Percentiles rank a stretch among this genome's conserved stretches.
These are phyloP conservation scores for Scleropages formosus DNA, from an alignment of 2,797 vertebrate genomes.

Conservation along the genomic window DNA sequence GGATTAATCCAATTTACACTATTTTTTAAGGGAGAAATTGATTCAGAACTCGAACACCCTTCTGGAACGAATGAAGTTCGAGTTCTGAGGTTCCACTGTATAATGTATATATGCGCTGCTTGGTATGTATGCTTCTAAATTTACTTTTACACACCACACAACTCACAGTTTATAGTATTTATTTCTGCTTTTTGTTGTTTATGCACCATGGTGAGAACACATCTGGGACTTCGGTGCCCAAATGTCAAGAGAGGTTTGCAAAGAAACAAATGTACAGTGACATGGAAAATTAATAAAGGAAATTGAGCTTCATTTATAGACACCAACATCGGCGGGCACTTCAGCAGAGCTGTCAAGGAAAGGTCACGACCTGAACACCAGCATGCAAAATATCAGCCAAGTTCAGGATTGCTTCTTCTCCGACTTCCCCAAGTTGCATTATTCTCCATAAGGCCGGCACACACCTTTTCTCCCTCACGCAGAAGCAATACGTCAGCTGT, in stretches of 20 bases:
- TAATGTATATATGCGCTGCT: too few relatives aligned
- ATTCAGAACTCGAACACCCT: too few relatives aligned
- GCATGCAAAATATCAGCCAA: slow-evolving; percentile 49
- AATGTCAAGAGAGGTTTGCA: slow-evolving; percentile 44
- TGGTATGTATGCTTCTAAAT: too few relatives aligned
- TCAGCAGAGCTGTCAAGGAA: slow-evolving; percentile 71
- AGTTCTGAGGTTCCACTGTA: too few relatives aligned
- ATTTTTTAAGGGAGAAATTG: too few relatives aligned
- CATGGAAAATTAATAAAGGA: slow-evolving; percentile 80
- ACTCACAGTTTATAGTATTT: neutral
- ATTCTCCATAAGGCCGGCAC: slow-evolving; percentile 48
- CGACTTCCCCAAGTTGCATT: slow-evolving; percentile 58
- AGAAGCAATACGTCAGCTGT: slow-evolving; percentile 77
- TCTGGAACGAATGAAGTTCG: too few relatives aligned
- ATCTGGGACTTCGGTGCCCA: slow-evolving; percentile 35
- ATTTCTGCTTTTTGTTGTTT: slow-evolving; percentile 14
- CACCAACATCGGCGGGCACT: slow-evolving; percentile 63
- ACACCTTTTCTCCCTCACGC: slow-evolving; percentile 53
- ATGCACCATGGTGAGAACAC: neutral
- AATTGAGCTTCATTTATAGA: slow-evolving; percentile 79
- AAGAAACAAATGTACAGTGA: slow-evolving; percentile 65
- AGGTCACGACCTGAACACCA: slow-evolving; percentile 68
- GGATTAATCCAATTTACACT: too few relatives aligned
- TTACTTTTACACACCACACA: too few relatives aligned
- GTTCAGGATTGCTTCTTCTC: slow-evolving; percentile 69